Evolutionary conservation across 2,113 vertebrate species (phyloP).

Genomic region (Semicossyphus pulcher): DNA sequence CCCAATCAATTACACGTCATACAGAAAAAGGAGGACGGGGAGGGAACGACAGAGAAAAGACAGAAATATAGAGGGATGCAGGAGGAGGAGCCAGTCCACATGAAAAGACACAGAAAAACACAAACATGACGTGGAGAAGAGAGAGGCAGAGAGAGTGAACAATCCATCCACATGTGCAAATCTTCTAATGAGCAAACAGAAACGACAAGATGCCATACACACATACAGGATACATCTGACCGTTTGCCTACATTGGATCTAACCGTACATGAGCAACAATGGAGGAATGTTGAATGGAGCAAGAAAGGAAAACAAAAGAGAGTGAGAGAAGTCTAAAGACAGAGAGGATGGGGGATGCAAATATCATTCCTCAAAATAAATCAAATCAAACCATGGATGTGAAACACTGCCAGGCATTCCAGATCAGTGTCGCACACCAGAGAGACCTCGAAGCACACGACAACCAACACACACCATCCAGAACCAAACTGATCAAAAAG

Average conservation of each 20-base stretch:
- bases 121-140: slow-evolving; percentile 66
- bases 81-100: slow-evolving; percentile 80
- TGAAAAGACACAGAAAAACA: slow-evolving; percentile 76
- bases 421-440: slow-evolving; percentile 74
- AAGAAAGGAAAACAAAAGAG: slow-evolving; percentile 44
- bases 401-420: slow-evolving; percentile 76
- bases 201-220: slow-evolving; percentile 64
- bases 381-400: slow-evolving; percentile 68
- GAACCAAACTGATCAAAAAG: slow-evolving; percentile 65
- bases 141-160: slow-evolving; percentile 67
- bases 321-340: slow-evolving; percentile 39
- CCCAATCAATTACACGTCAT: slow-evolving; percentile 77
- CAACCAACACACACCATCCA: slow-evolving; percentile 74
- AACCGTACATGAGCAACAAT: slow-evolving; percentile 66
- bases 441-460: slow-evolving; percentile 72
- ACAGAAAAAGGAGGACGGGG: slow-evolving; percentile 66
- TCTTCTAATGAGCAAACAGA: slow-evolving; percentile 60
- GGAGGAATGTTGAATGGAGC: slow-evolving; percentile 61
- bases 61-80: slow-evolving; percentile 77
- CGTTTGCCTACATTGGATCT: slow-evolving; percentile 62
- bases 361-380: slow-evolving; percentile 78
- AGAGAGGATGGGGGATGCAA: slow-evolving; percentile 77
- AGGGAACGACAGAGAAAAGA: slow-evolving; percentile 67
- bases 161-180: slow-evolving; percentile 76
- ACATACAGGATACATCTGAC: slow-evolving; percentile 56